Evolutionary conservation across 2,113 vertebrate genomes (phyloP), one percentile per base, ranked within the genome.

Genomic region (Dicerorhinus sumatrensis): DNA sequence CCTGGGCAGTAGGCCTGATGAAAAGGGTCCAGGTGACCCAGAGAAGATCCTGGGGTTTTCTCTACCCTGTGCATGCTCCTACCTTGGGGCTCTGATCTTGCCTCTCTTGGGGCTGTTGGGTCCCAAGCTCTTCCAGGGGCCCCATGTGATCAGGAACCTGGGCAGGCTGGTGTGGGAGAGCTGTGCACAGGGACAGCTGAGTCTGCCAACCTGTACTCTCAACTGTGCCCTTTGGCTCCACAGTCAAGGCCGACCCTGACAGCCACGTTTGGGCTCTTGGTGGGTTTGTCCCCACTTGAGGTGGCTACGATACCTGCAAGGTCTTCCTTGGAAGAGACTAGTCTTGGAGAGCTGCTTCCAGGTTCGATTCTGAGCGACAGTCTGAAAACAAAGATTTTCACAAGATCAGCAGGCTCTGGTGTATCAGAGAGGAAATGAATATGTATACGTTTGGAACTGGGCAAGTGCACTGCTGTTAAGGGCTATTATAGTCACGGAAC

Each of bases 361-460:
- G 99, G 99, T 98, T 99, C 99, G 69, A 99, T 99, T 99, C 99
- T 99, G 98, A 99, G 98, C 54, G 99, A 99, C 58, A 99, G 98
- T 96, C 99, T 99, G 99, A 94, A 99, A 99, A 97, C 88, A 79
- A 98, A 98, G 89, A 95, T 97, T 98, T 97, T 95, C 94, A 95
- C 88, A 62, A 96, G 82, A 82, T 98, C 96, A 99, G 97, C 3
- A 16, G n/a, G 65, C 48, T 48, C 27, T 8, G 69, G 58, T 9
- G 46, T 82, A 6, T 39, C 62, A 21, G 36, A 48, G 31, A 75
- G 69, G 65, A 10, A 16, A 3, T 2, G 21, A 72, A 33, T 8
- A 10, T 0, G 23, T 9, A 10, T 4, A 12, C 12, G 27, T 39
- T 42, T 42, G n/a, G 31, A 27, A 11, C 2, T 14, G 13, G 58